These are phyloP conservation scores for Idaea straminata DNA, from an alignment of 2,888 invertebrate genomes.

Conservation along the genomic window DNA sequence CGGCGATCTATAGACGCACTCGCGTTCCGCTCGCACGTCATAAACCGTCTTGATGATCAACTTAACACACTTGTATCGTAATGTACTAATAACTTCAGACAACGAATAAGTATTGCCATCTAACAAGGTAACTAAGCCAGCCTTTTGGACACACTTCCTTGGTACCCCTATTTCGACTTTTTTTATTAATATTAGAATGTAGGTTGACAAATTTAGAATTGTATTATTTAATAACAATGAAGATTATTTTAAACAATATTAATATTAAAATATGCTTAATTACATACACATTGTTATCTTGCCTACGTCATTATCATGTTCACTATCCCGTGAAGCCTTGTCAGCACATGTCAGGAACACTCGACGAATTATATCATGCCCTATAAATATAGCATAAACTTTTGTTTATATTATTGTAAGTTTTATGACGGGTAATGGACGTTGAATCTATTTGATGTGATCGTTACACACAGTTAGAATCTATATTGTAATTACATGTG, in stretches of 20 bases:
- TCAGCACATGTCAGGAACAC: slow-evolving; percentile 29
- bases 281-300: neutral
- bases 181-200: too few relatives aligned
- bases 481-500: neutral
- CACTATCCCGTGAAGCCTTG: slow-evolving; percentile 19
- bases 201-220: too few relatives aligned
- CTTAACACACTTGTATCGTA: too few relatives aligned
- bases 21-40: too few relatives aligned
- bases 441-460: neutral
- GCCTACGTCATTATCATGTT: slow-evolving; percentile 10
- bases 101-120: too few relatives aligned
- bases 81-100: too few relatives aligned
- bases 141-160: too few relatives aligned
- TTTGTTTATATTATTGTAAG: neutral
- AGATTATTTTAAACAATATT: slow-evolving; percentile 13
- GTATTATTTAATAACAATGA: too few relatives aligned
- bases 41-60: too few relatives aligned
- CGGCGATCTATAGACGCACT: too few relatives aligned
- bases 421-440: neutral
- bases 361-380: neutral
- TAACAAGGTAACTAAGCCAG: too few relatives aligned
- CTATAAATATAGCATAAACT: neutral
- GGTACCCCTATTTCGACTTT: too few relatives aligned
- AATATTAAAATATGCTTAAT: neutral
- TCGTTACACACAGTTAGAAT: neutral